These are phyloP conservation scores for Harmothoe impar DNA, from an alignment of 2,888 invertebrate species.

Conservation along the genomic window DNA sequence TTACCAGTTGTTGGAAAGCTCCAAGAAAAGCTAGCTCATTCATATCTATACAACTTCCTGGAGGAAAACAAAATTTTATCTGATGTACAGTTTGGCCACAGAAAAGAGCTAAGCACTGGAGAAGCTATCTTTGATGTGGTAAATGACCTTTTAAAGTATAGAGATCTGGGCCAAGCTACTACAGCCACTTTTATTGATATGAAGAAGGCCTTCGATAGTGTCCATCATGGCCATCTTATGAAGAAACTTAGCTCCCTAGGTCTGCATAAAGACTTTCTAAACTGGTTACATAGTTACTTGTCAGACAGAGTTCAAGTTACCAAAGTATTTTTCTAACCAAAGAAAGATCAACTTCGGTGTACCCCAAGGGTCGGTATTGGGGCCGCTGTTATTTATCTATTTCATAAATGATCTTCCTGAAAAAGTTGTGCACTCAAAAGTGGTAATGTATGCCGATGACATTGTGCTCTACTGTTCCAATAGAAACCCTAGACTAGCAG, in stretches of 20 bases:
- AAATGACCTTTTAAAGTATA: too few relatives aligned
- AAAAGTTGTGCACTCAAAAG: neutral
- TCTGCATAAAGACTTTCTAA: neutral
- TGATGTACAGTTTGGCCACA: neutral
- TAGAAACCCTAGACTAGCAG: neutral
- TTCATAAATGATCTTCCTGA: neutral
- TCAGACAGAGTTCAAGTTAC: neutral
- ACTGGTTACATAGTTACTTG: neutral
- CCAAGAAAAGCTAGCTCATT: neutral
- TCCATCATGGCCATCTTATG: neutral
- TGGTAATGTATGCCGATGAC: neutral
- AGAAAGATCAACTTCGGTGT: neutral
- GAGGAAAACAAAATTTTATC: neutral
- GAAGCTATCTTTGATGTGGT: too few relatives aligned
- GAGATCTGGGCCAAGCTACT: too few relatives aligned
- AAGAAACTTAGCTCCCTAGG: neutral
- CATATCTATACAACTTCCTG: neutral
- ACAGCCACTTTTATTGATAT: neutral
- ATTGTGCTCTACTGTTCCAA: neutral
- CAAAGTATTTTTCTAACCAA: neutral
- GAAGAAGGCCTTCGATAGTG: neutral
- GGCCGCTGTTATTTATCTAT: too few relatives aligned
- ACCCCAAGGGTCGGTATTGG: too few relatives aligned
- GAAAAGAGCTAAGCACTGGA: neutral
- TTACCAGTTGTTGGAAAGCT: neutral